phyloP scores from a whole-genome alignment of 2,797 vertebrate species.

The Jordanella pulchra region DNA sequence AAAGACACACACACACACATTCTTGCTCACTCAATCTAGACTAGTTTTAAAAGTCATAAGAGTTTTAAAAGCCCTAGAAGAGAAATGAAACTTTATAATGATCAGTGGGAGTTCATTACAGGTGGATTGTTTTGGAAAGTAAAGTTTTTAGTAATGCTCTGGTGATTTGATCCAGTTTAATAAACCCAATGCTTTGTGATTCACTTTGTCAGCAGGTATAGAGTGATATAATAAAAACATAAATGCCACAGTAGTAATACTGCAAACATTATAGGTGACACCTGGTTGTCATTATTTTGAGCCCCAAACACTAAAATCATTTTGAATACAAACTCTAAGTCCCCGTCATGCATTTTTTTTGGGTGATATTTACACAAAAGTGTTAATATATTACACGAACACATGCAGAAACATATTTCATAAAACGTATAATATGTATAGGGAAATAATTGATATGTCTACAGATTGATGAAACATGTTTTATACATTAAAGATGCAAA shows the following conservation, averaged over 20 bases:
- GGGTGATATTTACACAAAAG: no score
- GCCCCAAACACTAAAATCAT: no score
- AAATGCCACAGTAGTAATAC: not conserved
- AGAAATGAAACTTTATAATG: not conserved
- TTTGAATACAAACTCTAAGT: no score
- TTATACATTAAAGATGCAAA: not conserved
- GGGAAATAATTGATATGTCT: no score
- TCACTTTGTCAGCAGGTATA: not conserved
- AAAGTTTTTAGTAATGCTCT: not conserved
- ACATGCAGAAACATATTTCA: no score
- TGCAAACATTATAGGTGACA: not conserved
- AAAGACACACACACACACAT: slow-evolving; percentile 12
- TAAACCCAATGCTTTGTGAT: not conserved
- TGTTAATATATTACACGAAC: no score
- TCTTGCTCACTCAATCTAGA: not conserved
- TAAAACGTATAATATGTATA: no score
- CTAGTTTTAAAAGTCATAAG: not conserved
- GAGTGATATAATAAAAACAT: not conserved
- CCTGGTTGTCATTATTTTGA: no score
- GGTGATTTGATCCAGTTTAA: slow-evolving; percentile 7
- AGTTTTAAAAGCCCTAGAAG: not conserved
- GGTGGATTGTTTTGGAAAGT: not conserved
- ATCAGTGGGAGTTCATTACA: not conserved
- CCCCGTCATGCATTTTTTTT: no score
- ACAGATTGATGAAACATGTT: not conserved